Percentiles rank a stretch among this genome's conserved stretches.
phyloP scores from a whole-genome alignment of 2,113 vertebrate species.

The Parotia lawesii region DNA sequence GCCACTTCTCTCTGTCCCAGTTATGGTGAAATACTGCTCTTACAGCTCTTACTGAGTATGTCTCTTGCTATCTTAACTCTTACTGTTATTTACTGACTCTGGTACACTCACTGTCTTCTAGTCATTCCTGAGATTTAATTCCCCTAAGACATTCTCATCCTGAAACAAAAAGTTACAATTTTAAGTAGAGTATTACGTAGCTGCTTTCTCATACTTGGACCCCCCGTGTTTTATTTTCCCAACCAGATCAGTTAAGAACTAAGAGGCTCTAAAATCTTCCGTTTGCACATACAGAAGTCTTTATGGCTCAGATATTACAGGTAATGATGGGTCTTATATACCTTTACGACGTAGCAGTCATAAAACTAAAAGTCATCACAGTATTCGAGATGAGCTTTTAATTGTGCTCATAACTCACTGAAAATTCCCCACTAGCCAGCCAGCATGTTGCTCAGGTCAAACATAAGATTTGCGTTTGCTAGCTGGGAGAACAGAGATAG shows the following conservation, averaged over 20 bases:
- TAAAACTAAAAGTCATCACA: slow-evolving; percentile 18
- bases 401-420: slow-evolving; percentile 6
- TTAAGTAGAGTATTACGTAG: background rate
- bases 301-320: slow-evolving; percentile 14
- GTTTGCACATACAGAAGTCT: background rate
- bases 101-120: background rate
- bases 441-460: background rate
- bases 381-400: background rate
- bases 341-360: background rate
- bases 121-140: background rate
- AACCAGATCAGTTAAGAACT: background rate
- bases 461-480: background rate
- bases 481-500: background rate
- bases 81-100: background rate
- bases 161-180: background rate
- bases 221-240: background rate
- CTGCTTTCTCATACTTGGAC: background rate
- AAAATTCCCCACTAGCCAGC: background rate
- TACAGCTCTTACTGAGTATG: accelerated
- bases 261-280: background rate
- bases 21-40: background rate
- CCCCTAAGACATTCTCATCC: background rate
- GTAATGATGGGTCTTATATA: background rate
- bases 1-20: background rate
- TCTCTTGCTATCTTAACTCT: background rate